Evolutionary conservation across 30 jellyfish, hydroid and myxozoan genomes (phyloP), one percentile per base, ranked within the genome.

Genomic region (Aurelia aurita): DNA sequence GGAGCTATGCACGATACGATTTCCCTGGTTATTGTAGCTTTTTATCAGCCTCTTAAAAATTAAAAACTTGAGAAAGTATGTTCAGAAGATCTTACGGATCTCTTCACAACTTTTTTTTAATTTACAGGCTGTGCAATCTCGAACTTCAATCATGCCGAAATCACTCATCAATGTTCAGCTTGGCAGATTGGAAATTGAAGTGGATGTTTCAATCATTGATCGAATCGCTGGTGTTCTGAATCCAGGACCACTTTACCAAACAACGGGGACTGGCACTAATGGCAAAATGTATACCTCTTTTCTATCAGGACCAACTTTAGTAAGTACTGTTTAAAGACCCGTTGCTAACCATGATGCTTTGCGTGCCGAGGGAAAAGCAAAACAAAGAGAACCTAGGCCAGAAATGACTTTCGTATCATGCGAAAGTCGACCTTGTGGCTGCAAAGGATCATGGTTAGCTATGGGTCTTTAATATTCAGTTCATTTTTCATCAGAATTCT

Each of bases 121-220:
- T 35, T 74, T 68, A 15, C 79, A 94, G 99, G 90, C 96, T 5
- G 99, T 94, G 23, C 97, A 94, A 63, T 88, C 99, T 0, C 77
- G 99, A 45, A 46, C 96, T n/a, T 39, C 96, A 5, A 55, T 88
- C 51, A 69, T 79, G 16, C 97, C 99, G 19, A 88, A 90, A 54
- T 94, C 97, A 9, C 63, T 73, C 19, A 82, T 89, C 61, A 67
- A 83, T 21, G 45, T 94, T 59, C 96, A 87, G 22, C 35, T 89
- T 11, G 74, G 94, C 43, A 76, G 51, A 72, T 74, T 94, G 34
- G 91, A 61, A 29, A 49, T 79, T 15, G 99, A 94, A 35, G 51
- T 88, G 20, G 99, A 94, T 74, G 69, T 94, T 44, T 89, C 97
- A 8, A 83, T 94, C 72, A 64, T 89, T 22, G 99, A 94, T 82